Evolutionary conservation across 2,113 vertebrate genomes (phyloP).

Genomic region (Prunella fulvescens): DNA sequence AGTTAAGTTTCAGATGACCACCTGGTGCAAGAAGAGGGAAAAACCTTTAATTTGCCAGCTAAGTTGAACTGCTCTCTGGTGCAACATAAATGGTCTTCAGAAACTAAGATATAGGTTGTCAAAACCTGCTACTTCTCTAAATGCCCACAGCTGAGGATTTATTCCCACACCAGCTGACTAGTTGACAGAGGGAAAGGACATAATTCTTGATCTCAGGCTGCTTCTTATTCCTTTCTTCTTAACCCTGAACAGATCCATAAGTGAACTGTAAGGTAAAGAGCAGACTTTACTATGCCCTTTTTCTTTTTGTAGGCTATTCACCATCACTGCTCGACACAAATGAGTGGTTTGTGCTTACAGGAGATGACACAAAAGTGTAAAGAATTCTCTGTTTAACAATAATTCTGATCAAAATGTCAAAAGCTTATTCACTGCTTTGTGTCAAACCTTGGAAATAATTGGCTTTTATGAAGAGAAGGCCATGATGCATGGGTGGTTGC

Average conservation of each 20-base stretch:
- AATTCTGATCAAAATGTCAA: conserved; percentile 29
- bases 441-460: conserved; percentile 37
- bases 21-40: background rate
- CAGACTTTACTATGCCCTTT: background rate
- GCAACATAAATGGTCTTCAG: background rate
- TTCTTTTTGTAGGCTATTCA: background rate
- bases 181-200: background rate
- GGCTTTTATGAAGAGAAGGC: background rate
- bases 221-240: background rate
- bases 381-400: background rate
- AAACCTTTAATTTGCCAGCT: background rate
- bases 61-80: background rate
- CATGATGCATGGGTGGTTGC: background rate
- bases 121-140: background rate
- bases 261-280: background rate
- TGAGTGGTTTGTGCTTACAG: background rate
- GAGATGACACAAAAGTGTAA: background rate
- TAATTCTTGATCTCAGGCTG: background rate
- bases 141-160: background rate
- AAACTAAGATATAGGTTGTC: background rate
- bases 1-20: background rate
- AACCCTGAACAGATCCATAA: background rate
- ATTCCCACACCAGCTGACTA: background rate
- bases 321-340: background rate
- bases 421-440: background rate